Evolutionary conservation across 2,797 vertebrate species (phyloP).

Genomic region (Martes flavigula): DNA sequence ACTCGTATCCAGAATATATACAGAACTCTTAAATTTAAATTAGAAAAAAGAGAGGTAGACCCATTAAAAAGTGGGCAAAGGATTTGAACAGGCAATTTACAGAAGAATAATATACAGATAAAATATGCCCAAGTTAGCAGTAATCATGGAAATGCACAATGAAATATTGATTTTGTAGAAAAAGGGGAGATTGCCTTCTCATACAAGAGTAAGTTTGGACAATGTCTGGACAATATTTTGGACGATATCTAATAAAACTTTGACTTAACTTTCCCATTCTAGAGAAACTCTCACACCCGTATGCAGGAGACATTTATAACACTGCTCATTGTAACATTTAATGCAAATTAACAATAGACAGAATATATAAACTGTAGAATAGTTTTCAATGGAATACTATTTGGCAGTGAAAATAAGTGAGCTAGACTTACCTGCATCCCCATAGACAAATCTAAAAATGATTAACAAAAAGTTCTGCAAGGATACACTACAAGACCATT

Average conservation of each 20-base stretch:
- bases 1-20: neutral
- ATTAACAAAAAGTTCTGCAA: neutral
- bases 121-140: neutral
- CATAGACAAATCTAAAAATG: neutral
- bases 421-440: neutral
- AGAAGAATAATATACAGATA: neutral
- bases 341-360: neutral
- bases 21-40: neutral
- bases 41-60: neutral
- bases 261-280: neutral
- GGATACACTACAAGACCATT: neutral
- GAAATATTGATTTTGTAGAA: neutral
- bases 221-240: neutral
- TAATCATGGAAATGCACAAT: conserved; percentile 1
- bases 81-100: neutral
- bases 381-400: neutral
- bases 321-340: neutral
- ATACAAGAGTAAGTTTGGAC: neutral
- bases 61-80: neutral
- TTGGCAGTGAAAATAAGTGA: neutral
- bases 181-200: neutral
- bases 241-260: neutral
- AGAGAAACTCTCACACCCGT: neutral
- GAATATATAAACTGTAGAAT: neutral
- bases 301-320: neutral